These are phyloP conservation scores for Climacteris rufus DNA, from an alignment of 2,113 vertebrate species.

Conservation along the genomic window DNA sequence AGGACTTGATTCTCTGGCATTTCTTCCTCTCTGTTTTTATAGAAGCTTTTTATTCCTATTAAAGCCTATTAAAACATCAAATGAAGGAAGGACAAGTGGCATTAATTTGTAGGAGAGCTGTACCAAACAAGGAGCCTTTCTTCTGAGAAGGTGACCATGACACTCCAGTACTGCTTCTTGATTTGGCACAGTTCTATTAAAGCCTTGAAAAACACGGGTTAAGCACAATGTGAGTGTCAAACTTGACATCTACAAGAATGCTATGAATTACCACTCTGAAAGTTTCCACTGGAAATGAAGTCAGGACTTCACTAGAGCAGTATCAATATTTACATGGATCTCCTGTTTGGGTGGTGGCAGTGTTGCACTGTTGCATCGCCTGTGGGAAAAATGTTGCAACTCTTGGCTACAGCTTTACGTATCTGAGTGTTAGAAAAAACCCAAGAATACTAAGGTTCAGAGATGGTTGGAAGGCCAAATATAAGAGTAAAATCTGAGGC, in stretches of 20 bases:
- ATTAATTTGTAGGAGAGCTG: neutral
- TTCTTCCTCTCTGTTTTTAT: neutral
- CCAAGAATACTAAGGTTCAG: neutral
- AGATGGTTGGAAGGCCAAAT: neutral
- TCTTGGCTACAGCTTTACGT: neutral
- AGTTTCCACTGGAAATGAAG: neutral
- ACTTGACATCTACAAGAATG: neutral
- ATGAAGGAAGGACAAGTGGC: neutral
- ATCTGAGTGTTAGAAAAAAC: neutral
- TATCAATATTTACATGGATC: neutral
- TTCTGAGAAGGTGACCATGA: neutral
- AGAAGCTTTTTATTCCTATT: neutral
- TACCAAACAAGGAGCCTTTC: neutral
- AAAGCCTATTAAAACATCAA: too few relatives aligned
- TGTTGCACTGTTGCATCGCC: neutral
- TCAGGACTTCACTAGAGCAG: neutral
- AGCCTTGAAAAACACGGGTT: neutral
- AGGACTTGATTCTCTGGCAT: neutral
- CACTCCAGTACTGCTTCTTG: neutral
- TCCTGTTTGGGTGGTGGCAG: neutral
- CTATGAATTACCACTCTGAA: neutral
- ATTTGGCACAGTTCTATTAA: neutral
- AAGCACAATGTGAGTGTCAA: neutral
- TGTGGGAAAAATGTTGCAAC: neutral
- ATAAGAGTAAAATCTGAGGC: neutral